Evolutionary conservation across 2,888 invertebrate genomes (phyloP).

Genomic region (Neria commutata): DNA sequence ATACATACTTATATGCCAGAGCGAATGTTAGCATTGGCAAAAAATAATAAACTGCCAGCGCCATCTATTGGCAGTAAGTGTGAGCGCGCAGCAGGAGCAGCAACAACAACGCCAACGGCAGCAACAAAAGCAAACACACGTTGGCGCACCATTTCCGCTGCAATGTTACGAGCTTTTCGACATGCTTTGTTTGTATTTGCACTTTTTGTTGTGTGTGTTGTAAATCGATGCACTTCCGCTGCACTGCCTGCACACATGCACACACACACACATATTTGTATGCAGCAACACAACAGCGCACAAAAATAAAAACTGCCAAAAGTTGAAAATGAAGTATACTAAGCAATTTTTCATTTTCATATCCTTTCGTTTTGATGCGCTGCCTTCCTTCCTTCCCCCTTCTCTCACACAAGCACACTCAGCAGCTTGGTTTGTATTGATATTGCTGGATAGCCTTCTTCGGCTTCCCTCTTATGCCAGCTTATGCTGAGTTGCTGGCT

Average conservation of each 20-base stretch:
- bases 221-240: constrained; percentile 24
- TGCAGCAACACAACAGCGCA: not conserved
- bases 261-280: not conserved
- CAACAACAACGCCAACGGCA: not conserved
- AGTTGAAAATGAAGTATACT: constrained; percentile 11
- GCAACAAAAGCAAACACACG: constrained; percentile 17
- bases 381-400: not conserved
- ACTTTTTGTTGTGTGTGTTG: not conserved
- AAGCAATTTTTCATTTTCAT: constrained; percentile 27
- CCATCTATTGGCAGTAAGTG: constrained; percentile 4
- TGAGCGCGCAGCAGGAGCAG: not conserved
- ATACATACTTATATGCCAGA: not conserved
- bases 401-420: not conserved
- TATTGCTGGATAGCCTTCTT: too few species aligned
- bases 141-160: constrained; percentile 24
- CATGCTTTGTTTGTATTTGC: constrained; percentile 6
- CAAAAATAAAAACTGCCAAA: not conserved
- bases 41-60: constrained; percentile 20
- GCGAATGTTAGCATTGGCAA: not conserved
- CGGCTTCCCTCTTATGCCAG: too few species aligned
- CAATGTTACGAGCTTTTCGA: constrained; percentile 1
- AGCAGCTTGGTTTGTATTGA: too few species aligned
- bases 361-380: constrained; percentile 9
- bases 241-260: too few species aligned
- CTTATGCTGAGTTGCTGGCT: too few species aligned